Percentiles rank a stretch among this genome's conserved stretches.
Conservation (phyloP, 1,140 invertebrate species). For the Cheumatopsyche charites region DNA sequence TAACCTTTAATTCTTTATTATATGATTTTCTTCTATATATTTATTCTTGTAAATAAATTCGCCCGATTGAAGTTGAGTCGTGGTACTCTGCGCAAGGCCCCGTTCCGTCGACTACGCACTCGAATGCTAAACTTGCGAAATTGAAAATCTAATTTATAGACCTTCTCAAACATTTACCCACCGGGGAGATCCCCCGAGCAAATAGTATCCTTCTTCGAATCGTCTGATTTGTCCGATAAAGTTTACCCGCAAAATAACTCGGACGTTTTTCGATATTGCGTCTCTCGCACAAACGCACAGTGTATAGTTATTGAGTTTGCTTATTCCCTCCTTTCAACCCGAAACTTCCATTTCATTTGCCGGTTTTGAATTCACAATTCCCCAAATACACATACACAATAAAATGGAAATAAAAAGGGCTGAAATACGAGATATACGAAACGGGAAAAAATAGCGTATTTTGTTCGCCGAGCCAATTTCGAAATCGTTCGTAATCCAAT, state of each 20-base stretch:
- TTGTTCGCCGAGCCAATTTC: constrained; percentile 26
- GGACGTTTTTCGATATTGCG: constrained; percentile 39
- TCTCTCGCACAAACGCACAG: constrained; percentile 9
- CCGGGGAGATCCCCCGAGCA: constrained; percentile 35
- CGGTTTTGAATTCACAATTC: constrained; percentile 35
- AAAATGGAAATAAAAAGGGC: background rate
- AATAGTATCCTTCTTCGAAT: constrained; percentile 40
- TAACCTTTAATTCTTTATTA: no score
- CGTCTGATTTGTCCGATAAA: constrained; percentile 39
- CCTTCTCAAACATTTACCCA: constrained; percentile 38
- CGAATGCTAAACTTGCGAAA: constrained; percentile 39
- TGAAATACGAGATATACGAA: background rate
- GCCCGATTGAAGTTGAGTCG: background rate
- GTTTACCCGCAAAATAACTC: constrained; percentile 39
- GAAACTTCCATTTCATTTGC: constrained; percentile 40
- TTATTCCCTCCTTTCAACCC: constrained; percentile 37
- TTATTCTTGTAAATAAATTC: background rate
- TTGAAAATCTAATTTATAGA: constrained; percentile 41
- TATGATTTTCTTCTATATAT: no score
- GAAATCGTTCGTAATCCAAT: constrained; percentile 35
- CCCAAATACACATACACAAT: constrained; percentile 7
- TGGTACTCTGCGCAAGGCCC: background rate
- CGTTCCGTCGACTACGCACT: constrained; percentile 23
- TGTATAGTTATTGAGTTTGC: constrained; percentile 37
- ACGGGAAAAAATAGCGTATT: constrained; percentile 8